Conservation (phyloP, 1,140 invertebrate species). For the Cherax destructor region DNA sequence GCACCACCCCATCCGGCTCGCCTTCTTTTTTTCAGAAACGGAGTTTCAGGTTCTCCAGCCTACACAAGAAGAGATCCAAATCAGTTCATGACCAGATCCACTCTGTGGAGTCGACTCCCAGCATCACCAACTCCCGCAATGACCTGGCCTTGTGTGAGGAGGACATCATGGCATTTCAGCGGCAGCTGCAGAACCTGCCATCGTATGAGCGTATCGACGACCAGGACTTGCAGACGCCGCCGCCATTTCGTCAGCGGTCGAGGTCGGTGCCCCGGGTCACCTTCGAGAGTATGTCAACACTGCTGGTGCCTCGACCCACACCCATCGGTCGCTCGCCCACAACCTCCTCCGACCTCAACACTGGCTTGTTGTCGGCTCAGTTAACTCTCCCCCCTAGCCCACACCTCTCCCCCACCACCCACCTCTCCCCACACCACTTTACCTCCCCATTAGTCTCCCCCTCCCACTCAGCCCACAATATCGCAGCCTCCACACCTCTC, state of each 20-base stretch:
- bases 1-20: conserved; percentile 65
- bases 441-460: conserved; percentile 24
- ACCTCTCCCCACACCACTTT: conserved; percentile 29
- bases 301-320: conserved; percentile 74
- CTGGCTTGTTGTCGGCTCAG: conserved; percentile 23
- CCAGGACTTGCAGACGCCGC: conserved; percentile 73
- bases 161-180: conserved; percentile 78
- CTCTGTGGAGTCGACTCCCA: conserved; percentile 68
- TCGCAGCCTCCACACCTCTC: conserved; percentile 63
- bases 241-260: conserved; percentile 76
- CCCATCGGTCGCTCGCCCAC: conserved; percentile 63
- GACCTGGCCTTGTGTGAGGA: conserved; percentile 74
- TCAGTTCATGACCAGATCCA: conserved; percentile 70
- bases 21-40: conserved; percentile 68
- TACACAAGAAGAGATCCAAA: conserved; percentile 73
- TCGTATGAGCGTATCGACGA: conserved; percentile 74
- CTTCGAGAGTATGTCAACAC: conserved; percentile 76
- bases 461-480: conserved; percentile 56
- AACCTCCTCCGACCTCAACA: neutral
- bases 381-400: conserved; percentile 53
- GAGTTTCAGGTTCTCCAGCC: conserved; percentile 73
- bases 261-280: conserved; percentile 78
- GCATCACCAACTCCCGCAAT: conserved; percentile 45
- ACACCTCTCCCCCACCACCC: conserved; percentile 44
- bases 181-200: conserved; percentile 78